Evolutionary conservation across 2,888 invertebrate species (phyloP).

Genomic region (Troides oblongomaculatus): DNA sequence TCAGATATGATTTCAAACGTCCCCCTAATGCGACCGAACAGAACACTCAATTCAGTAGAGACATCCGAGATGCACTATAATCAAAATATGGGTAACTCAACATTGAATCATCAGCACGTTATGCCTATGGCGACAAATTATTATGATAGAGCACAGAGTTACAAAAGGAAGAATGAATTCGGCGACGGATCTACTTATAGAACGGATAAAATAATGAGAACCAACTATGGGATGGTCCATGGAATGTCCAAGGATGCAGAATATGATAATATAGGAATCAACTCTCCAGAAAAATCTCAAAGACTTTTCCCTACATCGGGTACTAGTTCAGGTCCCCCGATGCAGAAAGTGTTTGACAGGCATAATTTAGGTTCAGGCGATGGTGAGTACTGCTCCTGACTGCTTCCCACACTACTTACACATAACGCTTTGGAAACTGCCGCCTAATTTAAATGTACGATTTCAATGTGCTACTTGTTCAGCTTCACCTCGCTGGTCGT

Average conservation of each 20-base stretch:
- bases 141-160: constrained; percentile 61
- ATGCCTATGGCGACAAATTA: constrained; percentile 62
- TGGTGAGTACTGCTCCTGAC: constrained; percentile 54
- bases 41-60: constrained; percentile 61
- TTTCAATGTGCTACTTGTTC: constrained; percentile 40
- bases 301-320: constrained; percentile 61
- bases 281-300: constrained; percentile 54
- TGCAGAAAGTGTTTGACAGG: constrained; percentile 66
- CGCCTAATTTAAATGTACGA: constrained; percentile 38
- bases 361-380: constrained; percentile 66
- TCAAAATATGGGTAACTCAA: constrained; percentile 51
- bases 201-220: constrained; percentile 70
- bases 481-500: constrained; percentile 44
- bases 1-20: constrained; percentile 65
- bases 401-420: constrained; percentile 18
- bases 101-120: constrained; percentile 50
- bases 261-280: constrained; percentile 51
- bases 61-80: constrained; percentile 68
- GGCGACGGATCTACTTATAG: constrained; percentile 63
- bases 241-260: constrained; percentile 54
- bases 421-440: constrained; percentile 36
- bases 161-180: constrained; percentile 70
- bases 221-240: constrained; percentile 62
- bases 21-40: constrained; percentile 60
- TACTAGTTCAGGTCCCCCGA: constrained; percentile 49